Percentiles rank a stretch among this genome's conserved stretches.
phyloP scores from a whole-genome alignment of 2,888 invertebrate genomes.

The Cancer borealis region DNA sequence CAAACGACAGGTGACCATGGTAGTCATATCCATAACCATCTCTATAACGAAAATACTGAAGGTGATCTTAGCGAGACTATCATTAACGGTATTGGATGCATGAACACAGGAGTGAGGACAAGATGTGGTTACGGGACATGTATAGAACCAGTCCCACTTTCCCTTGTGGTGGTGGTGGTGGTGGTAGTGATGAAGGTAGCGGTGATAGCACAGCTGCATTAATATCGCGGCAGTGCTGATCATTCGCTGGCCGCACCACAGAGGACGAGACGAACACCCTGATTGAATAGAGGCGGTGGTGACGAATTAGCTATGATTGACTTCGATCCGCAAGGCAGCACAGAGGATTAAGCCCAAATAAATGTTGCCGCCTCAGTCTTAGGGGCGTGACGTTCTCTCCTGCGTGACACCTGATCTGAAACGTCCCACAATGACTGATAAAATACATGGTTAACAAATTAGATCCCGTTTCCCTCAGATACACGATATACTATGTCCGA shows the following conservation, averaged over 20 bases:
- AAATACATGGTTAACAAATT: background rate
- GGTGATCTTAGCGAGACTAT: too few relatives aligned
- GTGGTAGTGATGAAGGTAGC: background rate
- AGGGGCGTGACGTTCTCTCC: background rate
- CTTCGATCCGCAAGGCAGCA: conserved; percentile 6
- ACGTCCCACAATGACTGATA: background rate
- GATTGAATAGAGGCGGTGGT: conserved; percentile 23
- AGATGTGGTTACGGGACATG: too few relatives aligned
- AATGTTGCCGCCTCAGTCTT: background rate
- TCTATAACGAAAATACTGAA: too few relatives aligned
- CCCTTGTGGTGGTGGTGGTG: background rate
- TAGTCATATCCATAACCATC: background rate
- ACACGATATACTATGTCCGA: background rate
- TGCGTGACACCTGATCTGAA: background rate
- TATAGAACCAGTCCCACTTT: background rate
- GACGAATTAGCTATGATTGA: conserved; percentile 20
- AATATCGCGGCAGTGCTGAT: background rate
- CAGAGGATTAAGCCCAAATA: background rate
- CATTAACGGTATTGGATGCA: too few relatives aligned
- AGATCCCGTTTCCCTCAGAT: too few relatives aligned
- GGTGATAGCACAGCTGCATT: background rate
- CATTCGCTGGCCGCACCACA: conserved; percentile 20
- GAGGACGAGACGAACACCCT: background rate
- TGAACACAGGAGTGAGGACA: too few relatives aligned
- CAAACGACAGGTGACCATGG: background rate